Conservation (phyloP, 2,113 vertebrate species). For the Galeopterus variegatus region DNA sequence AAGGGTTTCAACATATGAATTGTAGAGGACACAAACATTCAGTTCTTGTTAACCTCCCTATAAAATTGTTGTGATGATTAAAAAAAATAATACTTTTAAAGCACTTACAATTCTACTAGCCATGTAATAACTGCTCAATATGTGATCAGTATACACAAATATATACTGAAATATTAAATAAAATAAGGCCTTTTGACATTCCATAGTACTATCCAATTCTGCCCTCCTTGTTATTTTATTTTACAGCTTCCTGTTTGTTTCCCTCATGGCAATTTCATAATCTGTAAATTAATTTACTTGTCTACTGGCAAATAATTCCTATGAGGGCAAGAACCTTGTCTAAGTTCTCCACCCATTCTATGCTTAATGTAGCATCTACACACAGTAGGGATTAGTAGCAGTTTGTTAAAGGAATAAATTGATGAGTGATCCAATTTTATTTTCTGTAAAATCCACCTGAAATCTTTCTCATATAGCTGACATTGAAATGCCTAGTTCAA, state of each 20-base stretch:
- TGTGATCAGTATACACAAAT: not conserved
- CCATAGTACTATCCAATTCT: not conserved
- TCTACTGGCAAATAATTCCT: not conserved
- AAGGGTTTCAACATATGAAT: not conserved
- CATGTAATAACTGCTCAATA: not conserved
- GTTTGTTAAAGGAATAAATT: not conserved
- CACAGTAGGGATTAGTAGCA: not conserved
- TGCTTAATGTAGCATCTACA: not conserved
- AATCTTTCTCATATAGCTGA: not conserved
- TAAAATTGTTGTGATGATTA: not conserved
- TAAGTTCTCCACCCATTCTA: not conserved
- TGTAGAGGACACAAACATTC: not conserved
- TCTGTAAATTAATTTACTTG: conserved; percentile 18
- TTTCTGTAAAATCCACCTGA: conserved; percentile 15
- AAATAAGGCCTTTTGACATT: conserved; percentile 22
- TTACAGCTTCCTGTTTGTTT: not conserved
- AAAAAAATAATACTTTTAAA: not conserved
- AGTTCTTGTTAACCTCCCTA: not conserved
- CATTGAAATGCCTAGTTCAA: not conserved
- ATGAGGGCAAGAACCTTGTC: not conserved
- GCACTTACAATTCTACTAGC: not conserved
- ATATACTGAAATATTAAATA: not conserved
- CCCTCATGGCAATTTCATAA: not conserved
- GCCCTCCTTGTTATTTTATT: not conserved
- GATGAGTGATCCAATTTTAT: not conserved